Evolutionary conservation across 2,113 vertebrate genomes (phyloP), one percentile per base, ranked within the genome.

Genomic region (Eudorcas thomsonii): DNA sequence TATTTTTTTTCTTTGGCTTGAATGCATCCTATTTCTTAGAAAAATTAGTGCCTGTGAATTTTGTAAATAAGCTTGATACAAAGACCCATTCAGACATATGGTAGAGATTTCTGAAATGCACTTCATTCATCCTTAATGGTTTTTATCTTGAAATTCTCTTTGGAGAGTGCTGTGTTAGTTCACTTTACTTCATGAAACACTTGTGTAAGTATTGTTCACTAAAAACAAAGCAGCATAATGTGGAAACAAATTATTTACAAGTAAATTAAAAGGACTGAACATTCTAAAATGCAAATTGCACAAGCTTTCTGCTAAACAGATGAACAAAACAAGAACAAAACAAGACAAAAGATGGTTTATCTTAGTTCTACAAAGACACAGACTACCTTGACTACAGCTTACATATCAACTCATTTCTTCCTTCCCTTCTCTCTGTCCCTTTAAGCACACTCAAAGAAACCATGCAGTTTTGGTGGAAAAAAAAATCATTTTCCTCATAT

Each of bases 121-220:
- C 2, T 19, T 5, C 94, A 43, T 45, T 97, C 84, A 86, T 96
- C 98, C 54, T 91, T 96, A 94, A 64, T 87, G 77, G 77, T 48
- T 98, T 97, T 92, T 97, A 81, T 96, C 98, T 95, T 74, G 28
- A 98, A 98, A 97, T 94, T 95, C 83, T 96, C 62, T 98, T 97
- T 97, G 93, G 64, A 52, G 60, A 48, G 17, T 43, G 55, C 67
- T 81, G 17, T 95, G 71, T 88, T 98, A 14, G 93, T 98, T 94
- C 98, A 94, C 74, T 97, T 95, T 98, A 90, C 78, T 96, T 95
- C 92, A 82, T 91, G 26, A 95, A 98, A 96, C 26, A 96, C 9
- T 91, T 88, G 96, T 93, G 23, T 71, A 95, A 95, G 89, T 10
- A 13, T 95, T 97, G 84, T 95, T 96, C 94, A 89, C 97, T 94